Evolutionary conservation across 2,888 invertebrate genomes (phyloP), one percentile per base, ranked within the genome.

Genomic region (Stenodera caucasica): DNA sequence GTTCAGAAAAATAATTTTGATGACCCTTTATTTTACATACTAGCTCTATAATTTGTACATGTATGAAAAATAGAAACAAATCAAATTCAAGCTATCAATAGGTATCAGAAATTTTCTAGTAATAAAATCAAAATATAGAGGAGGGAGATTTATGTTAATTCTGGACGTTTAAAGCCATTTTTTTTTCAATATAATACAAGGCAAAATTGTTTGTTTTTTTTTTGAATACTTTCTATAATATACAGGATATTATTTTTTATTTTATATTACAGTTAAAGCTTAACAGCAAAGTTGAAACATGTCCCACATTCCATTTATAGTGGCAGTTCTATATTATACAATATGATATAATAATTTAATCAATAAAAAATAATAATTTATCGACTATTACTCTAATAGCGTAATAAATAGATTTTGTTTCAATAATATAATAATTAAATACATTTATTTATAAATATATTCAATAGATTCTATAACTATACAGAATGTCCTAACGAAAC

Each of bases 231-330:
- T 57, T 61, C 67, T 70, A 70, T 64, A 63, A 69, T 71, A 65
- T 70, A 70, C 69, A 69, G 57, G 23, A 26, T 40, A 50, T 21
- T 45, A 18, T 21, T 18, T 45, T 1, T 21, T 21, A 1, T 21
- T 45, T 72, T 75, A 76, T 76, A 66, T 74, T 77, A 78, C 77
- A 77, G 70, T 78, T 78, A 78, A 78, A 78, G 78, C 78, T 78
- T 70, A 70, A 75, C 77, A 78, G 78, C 78, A 78, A 45, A 76
- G 71, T 70, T 66, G 68, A 68, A 68, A 67, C 63, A 65, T 69
- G 63, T 67, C 62, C 72, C 73, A 72, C 71, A 60, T 65, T 67
- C 65, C 66, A 55, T 55, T 61, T 58, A 54, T 63, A 72, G 75
- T 77, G 78, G 77, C 75, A 75, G 74, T 75, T 75, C 72, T 75